These are phyloP conservation scores for Drymodes brunneopygia DNA, from an alignment of 2,113 vertebrate species.

Conservation along the genomic window DNA sequence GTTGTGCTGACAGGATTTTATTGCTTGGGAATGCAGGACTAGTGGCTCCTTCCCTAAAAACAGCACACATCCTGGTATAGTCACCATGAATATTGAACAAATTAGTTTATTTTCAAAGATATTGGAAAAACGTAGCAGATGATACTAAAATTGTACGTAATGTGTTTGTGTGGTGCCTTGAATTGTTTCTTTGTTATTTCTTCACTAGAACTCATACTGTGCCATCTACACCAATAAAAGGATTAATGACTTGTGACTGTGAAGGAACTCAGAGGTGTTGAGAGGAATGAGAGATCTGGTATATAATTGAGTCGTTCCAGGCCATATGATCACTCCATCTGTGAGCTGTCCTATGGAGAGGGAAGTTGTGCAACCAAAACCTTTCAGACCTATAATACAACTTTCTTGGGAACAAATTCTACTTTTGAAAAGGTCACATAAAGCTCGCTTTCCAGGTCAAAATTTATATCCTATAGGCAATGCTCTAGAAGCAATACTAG, in stretches of 20 bases:
- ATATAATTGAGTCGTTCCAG: background rate
- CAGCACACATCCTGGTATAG: background rate
- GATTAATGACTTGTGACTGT: background rate
- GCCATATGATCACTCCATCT: background rate
- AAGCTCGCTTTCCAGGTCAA: background rate
- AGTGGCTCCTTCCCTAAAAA: conserved; percentile 17
- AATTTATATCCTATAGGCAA: background rate
- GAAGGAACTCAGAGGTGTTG: background rate
- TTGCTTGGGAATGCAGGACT: conserved; percentile 27
- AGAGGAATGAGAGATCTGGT: background rate
- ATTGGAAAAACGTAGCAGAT: background rate
- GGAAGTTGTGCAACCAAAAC: background rate
- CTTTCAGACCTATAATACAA: background rate
- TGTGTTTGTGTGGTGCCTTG: background rate
- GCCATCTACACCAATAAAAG: background rate
- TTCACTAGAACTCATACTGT: background rate
- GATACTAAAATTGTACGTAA: background rate
- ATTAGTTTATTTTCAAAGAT: background rate
- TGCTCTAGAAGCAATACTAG: background rate
- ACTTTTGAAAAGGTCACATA: background rate
- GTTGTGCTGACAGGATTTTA: conserved; percentile 64
- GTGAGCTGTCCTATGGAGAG: background rate
- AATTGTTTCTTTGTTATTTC: background rate
- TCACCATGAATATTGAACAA: conserved; percentile 4
- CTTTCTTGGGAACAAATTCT: background rate